phyloP scores from a whole-genome alignment of 92 coral and sea anemone species.

The Micromussa lordhowensis region DNA sequence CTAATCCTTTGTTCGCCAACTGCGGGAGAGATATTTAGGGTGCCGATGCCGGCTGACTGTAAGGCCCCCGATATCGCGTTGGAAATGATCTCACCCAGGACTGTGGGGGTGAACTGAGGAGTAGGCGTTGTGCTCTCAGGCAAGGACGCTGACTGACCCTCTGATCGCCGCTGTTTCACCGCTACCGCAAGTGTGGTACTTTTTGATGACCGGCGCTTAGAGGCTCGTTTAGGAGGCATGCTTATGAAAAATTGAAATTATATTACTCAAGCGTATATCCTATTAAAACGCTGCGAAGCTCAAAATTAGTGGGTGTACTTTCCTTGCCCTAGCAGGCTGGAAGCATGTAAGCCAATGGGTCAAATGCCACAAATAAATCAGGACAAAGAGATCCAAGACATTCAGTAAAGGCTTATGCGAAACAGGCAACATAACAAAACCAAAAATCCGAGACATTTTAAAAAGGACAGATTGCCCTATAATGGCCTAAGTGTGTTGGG shows the following conservation, averaged over 20 bases:
- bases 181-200: not conserved
- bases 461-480: constrained; percentile 14
- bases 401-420: too few relatives aligned
- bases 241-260: too few relatives aligned
- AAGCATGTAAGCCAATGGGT: not conserved
- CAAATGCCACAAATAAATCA: not conserved
- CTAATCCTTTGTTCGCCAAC: too few relatives aligned
- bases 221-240: too few relatives aligned
- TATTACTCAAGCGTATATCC: too few relatives aligned
- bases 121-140: not conserved
- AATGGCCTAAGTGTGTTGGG: constrained; percentile 20
- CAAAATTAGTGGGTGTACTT: constrained; percentile 10
- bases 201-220: not conserved
- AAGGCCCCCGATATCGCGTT: not conserved
- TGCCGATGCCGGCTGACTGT: not conserved
- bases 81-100: not conserved
- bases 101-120: not conserved
- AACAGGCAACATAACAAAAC: constrained; percentile 5
- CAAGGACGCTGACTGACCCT: not conserved
- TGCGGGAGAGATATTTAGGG: too few relatives aligned
- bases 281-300: constrained; percentile 13
- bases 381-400: too few relatives aligned
- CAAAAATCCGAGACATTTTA: constrained; percentile 3
- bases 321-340: constrained; percentile 11
- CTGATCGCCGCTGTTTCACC: not conserved